Conservation (phyloP, 2,113 vertebrate species). For the Panthera leo region DNA sequence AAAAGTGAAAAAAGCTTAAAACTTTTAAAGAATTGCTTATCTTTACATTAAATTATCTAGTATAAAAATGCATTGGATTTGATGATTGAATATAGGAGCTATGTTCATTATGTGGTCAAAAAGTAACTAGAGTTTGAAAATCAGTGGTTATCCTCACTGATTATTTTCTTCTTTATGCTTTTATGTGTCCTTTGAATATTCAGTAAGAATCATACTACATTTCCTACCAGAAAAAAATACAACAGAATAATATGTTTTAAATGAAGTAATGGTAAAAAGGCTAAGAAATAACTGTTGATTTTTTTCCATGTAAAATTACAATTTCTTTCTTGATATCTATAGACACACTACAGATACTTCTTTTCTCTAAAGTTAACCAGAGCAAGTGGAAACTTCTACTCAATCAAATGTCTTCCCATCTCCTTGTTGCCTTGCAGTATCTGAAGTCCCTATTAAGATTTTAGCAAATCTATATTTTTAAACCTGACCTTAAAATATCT, state of each 20-base stretch:
- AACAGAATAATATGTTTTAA: neutral
- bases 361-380: slow-evolving; percentile 3
- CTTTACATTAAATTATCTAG: neutral
- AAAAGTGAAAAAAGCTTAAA: neutral
- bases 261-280: neutral
- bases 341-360: neutral
- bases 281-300: neutral
- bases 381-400: neutral
- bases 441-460: neutral
- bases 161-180: neutral
- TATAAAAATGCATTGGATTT: neutral
- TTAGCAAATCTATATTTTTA: neutral
- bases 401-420: neutral
- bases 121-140: neutral
- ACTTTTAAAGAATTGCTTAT: neutral
- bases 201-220: neutral
- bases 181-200: neutral
- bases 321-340: neutral
- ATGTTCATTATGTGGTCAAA: neutral
- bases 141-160: neutral
- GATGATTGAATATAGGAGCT: neutral
- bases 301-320: neutral
- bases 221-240: neutral
- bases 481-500: neutral
- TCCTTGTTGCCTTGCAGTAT: neutral